Percentiles rank a stretch among this genome's conserved stretches.
These are phyloP conservation scores for Hylomyscus alleni DNA, from an alignment of 2,797 vertebrate genomes.

Conservation along the genomic window DNA sequence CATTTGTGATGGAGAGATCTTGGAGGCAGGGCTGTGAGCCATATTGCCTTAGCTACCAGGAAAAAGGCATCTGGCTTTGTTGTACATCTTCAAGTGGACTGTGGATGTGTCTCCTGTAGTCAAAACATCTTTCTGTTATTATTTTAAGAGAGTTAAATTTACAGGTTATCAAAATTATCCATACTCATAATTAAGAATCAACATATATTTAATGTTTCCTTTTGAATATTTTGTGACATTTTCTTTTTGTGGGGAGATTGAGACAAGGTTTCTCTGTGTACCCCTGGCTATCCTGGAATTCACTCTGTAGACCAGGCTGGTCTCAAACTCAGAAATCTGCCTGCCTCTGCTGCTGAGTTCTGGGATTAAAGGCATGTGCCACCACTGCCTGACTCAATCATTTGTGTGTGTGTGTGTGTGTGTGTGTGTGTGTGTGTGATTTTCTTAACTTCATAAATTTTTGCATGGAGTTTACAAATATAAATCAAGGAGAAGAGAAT, in stretches of 20 bases:
- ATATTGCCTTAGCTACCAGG: background rate
- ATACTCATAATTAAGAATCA: background rate
- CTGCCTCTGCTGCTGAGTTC: too few species aligned
- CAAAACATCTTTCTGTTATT: background rate
- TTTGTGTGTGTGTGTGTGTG: too few species aligned
- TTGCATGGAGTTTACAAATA: background rate
- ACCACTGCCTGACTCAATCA: too few species aligned
- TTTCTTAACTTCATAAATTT: background rate
- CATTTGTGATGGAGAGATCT: background rate
- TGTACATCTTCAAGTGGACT: background rate
- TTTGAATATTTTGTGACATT: background rate
- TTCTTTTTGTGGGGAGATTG: too few species aligned
- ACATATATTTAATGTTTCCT: background rate
- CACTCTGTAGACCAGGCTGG: too few species aligned
- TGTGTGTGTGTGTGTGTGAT: too few species aligned
- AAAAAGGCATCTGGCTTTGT: background rate
- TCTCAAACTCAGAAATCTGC: too few species aligned
- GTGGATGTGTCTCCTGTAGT: background rate
- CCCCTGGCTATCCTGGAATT: too few species aligned
- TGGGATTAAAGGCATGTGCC: too few species aligned
- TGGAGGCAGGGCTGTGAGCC: background rate
- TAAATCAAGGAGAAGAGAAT: background rate
- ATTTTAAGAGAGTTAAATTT: background rate
- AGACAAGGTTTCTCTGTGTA: too few species aligned
- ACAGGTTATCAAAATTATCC: background rate